A percentile compares a stretch with the other conserved stretches of the same genome.
These are phyloP conservation scores for Adelges cooleyi DNA, from an alignment of 1,140 invertebrate species.

Conservation along the genomic window DNA sequence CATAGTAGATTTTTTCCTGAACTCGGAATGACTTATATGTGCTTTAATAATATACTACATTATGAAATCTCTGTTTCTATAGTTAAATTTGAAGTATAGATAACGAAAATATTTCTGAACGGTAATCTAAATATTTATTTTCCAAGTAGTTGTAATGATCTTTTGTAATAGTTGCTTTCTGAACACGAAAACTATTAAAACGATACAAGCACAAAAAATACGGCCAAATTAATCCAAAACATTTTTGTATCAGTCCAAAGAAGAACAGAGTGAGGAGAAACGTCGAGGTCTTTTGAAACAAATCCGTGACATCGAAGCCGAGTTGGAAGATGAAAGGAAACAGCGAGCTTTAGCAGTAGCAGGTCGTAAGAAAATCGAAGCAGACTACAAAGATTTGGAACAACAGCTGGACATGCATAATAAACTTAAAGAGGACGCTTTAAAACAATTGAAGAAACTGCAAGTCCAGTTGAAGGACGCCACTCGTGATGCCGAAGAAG, in stretches of 20 bases:
- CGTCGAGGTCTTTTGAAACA: slow-evolving; percentile 84
- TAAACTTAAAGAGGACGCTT: slow-evolving; percentile 93
- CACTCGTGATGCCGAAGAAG: slow-evolving; percentile 83
- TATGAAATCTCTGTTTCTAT: no score
- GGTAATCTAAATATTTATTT: no score
- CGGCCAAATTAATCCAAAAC: no score
- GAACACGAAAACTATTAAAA: no score
- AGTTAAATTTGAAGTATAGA: no score
- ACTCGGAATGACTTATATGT: no score
- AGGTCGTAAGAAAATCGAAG: slow-evolving; percentile 86
- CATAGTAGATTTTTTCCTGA: no score
- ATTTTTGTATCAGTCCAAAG: slow-evolving; percentile 58
- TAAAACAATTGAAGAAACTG: slow-evolving; percentile 89
- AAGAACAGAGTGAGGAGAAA: slow-evolving; percentile 94
- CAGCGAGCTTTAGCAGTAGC: slow-evolving; percentile 78
- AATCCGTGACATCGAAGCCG: slow-evolving; percentile 83
- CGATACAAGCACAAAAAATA: no score
- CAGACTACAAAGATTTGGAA: slow-evolving; percentile 86
- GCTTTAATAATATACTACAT: no score
- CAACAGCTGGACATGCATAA: slow-evolving; percentile 89
- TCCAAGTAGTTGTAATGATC: neutral
- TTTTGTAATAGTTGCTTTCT: no score
- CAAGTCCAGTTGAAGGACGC: slow-evolving; percentile 87
- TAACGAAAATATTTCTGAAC: no score
- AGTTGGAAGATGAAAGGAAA: slow-evolving; percentile 92